Percentiles rank a stretch among this genome's conserved stretches.
phyloP scores from a whole-genome alignment of 2,113 vertebrate species.

The Myrmecobius fasciatus region DNA sequence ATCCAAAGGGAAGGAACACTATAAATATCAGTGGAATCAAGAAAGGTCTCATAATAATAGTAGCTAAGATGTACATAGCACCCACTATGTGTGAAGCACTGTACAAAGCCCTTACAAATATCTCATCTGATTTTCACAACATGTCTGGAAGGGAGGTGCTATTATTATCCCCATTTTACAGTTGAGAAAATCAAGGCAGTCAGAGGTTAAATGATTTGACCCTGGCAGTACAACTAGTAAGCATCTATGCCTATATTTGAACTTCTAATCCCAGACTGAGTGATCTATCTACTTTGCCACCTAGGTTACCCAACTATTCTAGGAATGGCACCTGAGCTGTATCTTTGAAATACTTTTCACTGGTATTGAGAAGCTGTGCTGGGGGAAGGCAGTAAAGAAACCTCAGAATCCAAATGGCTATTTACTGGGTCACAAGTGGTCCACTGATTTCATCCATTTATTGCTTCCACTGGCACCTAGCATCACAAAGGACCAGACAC shows the following conservation, averaged over 20 bases:
- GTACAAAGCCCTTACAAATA: too few species aligned
- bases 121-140: neutral
- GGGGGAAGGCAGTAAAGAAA: constrained; percentile 8
- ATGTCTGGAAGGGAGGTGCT: neutral
- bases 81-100: neutral
- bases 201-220: neutral
- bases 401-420: neutral
- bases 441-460: neutral
- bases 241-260: neutral
- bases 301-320: neutral
- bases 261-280: neutral
- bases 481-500: neutral
- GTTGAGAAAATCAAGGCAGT: neutral
- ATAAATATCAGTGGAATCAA: too few species aligned
- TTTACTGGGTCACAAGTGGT: neutral
- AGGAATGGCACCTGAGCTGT: neutral
- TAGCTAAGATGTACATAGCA: too few species aligned
- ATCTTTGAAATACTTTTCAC: constrained; percentile 24
- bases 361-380: neutral
- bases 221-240: neutral
- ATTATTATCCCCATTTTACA: neutral
- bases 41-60: too few species aligned
- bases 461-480: neutral
- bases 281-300: neutral
- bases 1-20: too few species aligned